phyloP scores from a whole-genome alignment of 2,888 invertebrate species.

The Hemistola chrysoprasaria region DNA sequence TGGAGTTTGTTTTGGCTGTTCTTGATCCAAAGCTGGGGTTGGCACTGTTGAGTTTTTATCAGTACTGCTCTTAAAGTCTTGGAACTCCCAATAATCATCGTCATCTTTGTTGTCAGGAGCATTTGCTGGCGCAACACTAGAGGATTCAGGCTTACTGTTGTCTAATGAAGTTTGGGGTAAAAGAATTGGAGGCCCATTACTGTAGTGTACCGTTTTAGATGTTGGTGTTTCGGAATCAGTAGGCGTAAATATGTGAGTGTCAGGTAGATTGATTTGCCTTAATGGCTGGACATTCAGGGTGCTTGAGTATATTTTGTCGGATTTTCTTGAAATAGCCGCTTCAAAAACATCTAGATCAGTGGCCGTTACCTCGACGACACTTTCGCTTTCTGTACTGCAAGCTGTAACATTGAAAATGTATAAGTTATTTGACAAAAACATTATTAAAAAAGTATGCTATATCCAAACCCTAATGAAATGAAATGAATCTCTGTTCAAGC shows the following conservation, averaged over 20 bases:
- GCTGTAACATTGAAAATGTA: conserved; percentile 53
- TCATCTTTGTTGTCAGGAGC: conserved; percentile 39
- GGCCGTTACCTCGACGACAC: conserved; percentile 43
- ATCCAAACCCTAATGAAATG: too few species aligned
- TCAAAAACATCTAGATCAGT: conserved; percentile 63
- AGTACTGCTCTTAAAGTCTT: conserved; percentile 60
- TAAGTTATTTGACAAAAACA: neutral
- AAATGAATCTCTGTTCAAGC: too few species aligned
- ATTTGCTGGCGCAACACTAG: conserved; percentile 22
- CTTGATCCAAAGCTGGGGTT: conserved; percentile 20
- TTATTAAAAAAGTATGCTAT: too few species aligned
- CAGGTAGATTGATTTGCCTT: conserved; percentile 73
- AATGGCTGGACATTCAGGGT: conserved; percentile 67
- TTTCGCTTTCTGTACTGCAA: conserved; percentile 59
- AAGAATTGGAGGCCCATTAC: conserved; percentile 50
- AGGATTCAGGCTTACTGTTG: conserved; percentile 32
- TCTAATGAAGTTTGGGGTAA: conserved; percentile 45
- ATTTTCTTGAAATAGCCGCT: conserved; percentile 48
- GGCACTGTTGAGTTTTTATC: conserved; percentile 22
- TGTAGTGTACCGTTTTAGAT: conserved; percentile 77
- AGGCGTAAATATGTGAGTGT: conserved; percentile 78
- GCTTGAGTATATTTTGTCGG: conserved; percentile 64
- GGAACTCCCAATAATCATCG: conserved; percentile 71
- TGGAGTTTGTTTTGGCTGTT: conserved; percentile 11
- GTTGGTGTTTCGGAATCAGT: conserved; percentile 77